Base-by-base conservation (phyloP, 2,797 vertebrate genomes). In the Rhynchonycteris naso region DNA sequence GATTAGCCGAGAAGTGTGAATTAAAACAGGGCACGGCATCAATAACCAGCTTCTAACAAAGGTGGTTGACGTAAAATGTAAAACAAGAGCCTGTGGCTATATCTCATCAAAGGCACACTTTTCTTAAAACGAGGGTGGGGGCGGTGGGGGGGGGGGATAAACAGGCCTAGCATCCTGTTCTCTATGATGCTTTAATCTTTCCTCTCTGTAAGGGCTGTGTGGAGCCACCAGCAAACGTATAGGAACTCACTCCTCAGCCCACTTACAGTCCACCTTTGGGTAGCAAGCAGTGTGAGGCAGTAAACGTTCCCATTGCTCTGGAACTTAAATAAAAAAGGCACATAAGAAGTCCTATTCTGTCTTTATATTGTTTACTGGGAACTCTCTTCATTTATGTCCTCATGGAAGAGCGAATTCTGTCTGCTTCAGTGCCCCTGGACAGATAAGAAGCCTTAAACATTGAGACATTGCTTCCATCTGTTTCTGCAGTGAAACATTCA, bases 1-100 rank as follows among this genome's bases (percentile, higher is more conserved):
- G 99, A 99, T 99, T 99, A 99, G 99, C 98, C 98, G 98, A 98
- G 98, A 99, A 99, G 99, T 99, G 99, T 99, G 99, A 99, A 99
- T 99, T 99, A 99, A 99, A 99, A 99, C 98, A 98, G 99, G 99
- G 98, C 99, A 98, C 98, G 98, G 99, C 98, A 98, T 99, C 99
- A 99, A 99, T 99, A 99, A 99, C 98, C 98, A 98, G 98, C 98
- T 90, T 91, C 96, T 93, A 97, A 99, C 98, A 99, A 99, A 99
- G 99, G 98, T 98, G 98, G 98, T 98, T 97, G 98, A 99, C 98
- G 97, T 99, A 99, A 99, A 99, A 99, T 99, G 98, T 99, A 99
- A 99, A 99, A 99, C 98, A 98, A 99, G 99, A 98, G 99, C 99
- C 99, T 98, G 98, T 97, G 98, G 99, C 99, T 98, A 98, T 98